These are phyloP conservation scores for Meandrina meandrites DNA, from an alignment of 92 coral and sea anemone species.

Conservation along the genomic window DNA sequence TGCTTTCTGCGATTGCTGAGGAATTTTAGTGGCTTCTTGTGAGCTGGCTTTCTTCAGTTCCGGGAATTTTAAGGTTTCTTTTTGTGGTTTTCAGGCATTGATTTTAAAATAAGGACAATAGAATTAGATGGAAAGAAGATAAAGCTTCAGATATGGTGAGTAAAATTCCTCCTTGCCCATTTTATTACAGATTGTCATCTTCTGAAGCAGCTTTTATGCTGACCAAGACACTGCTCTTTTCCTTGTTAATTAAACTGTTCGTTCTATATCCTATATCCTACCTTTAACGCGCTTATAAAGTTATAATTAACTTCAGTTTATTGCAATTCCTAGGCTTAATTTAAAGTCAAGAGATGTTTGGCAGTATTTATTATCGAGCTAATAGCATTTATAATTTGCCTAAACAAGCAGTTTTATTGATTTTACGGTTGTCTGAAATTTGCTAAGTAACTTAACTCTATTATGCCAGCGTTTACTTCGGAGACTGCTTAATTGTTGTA, in stretches of 20 bases:
- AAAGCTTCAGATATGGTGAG: slow-evolving; percentile 97
- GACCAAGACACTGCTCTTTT: slow-evolving; percentile 9
- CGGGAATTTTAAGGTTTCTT: slow-evolving; percentile 10
- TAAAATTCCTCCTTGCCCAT: slow-evolving; percentile 2
- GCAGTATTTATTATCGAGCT: neutral
- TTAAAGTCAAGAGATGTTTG: neutral
- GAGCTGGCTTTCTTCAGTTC: slow-evolving; percentile 5
- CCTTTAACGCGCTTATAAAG: neutral
- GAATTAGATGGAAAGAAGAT: slow-evolving; percentile 98
- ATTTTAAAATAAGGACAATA: slow-evolving; percentile 95
- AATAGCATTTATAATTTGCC: neutral
- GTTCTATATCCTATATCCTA: neutral
- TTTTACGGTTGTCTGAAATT: neutral
- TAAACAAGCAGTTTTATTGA: neutral
- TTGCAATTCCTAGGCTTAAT: too few relatives aligned
- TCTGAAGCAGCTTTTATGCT: neutral
- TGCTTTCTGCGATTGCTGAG: slow-evolving; percentile 17
- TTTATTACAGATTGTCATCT: neutral
- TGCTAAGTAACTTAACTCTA: neutral
- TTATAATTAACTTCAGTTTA: too few relatives aligned
- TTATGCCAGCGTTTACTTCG: neutral
- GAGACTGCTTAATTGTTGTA: neutral
- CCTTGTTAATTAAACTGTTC: neutral
- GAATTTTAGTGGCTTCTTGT: slow-evolving; percentile 28
- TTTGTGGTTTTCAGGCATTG: slow-evolving; percentile 83